phyloP scores from a whole-genome alignment of 2,797 vertebrate genomes.

The Syndactyla subalaris region DNA sequence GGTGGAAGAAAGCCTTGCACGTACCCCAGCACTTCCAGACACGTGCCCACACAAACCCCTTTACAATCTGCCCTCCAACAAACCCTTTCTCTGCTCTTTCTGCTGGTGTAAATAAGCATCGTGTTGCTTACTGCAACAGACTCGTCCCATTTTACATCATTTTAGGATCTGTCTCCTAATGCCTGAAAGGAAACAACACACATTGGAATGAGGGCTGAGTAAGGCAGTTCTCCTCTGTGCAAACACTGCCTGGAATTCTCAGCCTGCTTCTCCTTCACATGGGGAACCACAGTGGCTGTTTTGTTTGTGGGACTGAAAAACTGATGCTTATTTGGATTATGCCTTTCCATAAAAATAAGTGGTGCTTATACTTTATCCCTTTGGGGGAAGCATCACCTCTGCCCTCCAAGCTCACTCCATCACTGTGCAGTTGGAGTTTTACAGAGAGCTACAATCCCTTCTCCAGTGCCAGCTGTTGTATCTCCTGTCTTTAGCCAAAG shows the following conservation, averaged over 20 bases:
- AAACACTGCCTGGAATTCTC: not conserved
- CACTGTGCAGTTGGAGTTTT: conserved; percentile 82
- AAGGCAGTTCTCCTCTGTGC: not conserved
- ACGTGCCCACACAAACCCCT: not conserved
- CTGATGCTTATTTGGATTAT: not conserved
- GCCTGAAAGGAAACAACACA: not conserved
- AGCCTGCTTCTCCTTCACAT: not conserved
- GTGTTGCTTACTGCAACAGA: not conserved
- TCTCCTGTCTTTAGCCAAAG: conserved; percentile 79
- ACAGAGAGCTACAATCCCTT: conserved; percentile 83
- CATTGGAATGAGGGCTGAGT: not conserved
- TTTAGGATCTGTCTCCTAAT: not conserved
- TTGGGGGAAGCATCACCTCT: not conserved
- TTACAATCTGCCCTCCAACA: not conserved
- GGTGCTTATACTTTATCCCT: not conserved
- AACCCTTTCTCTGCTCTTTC: not conserved
- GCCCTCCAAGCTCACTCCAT: conserved; percentile 80
- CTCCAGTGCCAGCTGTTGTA: conserved; percentile 85
- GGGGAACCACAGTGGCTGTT: not conserved
- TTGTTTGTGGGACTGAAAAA: not conserved
- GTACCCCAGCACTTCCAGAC: not conserved
- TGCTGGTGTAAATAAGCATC: not conserved
- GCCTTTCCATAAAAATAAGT: not conserved
- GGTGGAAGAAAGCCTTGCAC: not conserved
- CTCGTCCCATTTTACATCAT: not conserved